Base-by-base conservation (phyloP, 2,888 invertebrate species). In the Cremastobaeus sp. region DNA sequence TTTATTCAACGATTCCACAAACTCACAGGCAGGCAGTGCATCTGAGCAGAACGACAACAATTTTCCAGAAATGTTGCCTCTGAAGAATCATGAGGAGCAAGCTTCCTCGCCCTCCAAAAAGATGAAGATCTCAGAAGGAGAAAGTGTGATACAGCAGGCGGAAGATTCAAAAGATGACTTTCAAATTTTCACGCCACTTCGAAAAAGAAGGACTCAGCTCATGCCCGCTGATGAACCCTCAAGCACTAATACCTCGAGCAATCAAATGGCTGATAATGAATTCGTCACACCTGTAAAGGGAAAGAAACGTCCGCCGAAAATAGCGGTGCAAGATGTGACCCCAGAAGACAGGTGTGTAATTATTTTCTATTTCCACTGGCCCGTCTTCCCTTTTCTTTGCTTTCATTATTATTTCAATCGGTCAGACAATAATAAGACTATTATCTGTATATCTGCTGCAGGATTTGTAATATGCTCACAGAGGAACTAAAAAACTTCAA, bases 161-260 rank as follows among this genome's bases (percentile, higher is more conserved):
- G 71, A 77, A 35, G 68, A 59, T 17, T 69, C 68, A 14, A 77
- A 81, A n/a, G 79, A 81, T 11, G 83, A 83, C 32, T 85, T 85
- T 68, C 78, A 82, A 68, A 86, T 86, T 71, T 84, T 82, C 52
- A 84, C 85, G 6, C 85, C 86, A 0, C 82, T 86, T 2, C 85
- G 84, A 34, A 84, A 82, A 21, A 79, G 82, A 34, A 80, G 75
- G 59, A 57, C 80, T 12, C 59, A 54, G 9, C 11, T 69, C 14
- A 17, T 59, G 14, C 50, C 64, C 8, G 57, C 41, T 8, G 69
- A 68, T 15, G 69, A 73, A 32, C 17, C 45, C n/a, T 3, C 4
- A 11, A 39, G 12, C 6, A 14, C 3, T 52, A 37, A 30, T 11
- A 11, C 6, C 5, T 14, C 8, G 20, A 18, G 14, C 5, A 28